Evolutionary conservation across 30 jellyfish, hydroid and myxozoan genomes (phyloP).

Genomic region (Calvadosia cruxmelitensis): DNA sequence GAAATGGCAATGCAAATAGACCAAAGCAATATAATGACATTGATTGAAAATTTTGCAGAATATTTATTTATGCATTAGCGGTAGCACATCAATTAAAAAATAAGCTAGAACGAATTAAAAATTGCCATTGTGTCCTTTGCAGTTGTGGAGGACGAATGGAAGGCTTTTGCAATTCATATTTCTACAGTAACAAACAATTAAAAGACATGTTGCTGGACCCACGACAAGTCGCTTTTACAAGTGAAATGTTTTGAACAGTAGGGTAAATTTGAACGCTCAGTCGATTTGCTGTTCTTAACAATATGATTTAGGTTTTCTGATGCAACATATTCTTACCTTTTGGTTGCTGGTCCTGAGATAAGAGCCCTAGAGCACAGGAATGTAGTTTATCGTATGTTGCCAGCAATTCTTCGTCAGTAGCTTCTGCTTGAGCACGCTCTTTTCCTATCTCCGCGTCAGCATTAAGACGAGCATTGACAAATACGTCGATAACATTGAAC

Average conservation of each 20-base stretch:
- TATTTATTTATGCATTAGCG: too few relatives aligned
- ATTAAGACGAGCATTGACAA: slow-evolving; percentile 59
- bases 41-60: too few relatives aligned
- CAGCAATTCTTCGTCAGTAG: slow-evolving; percentile 66
- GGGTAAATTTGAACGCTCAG: slow-evolving; percentile 5
- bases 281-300: too few relatives aligned
- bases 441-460: slow-evolving; percentile 51
- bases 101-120: too few relatives aligned
- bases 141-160: too few relatives aligned
- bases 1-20: slow-evolving; percentile 2
- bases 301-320: too few relatives aligned
- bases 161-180: too few relatives aligned
- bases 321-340: too few relatives aligned
- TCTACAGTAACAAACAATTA: background rate
- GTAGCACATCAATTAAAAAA: too few relatives aligned
- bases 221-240: background rate
- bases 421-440: slow-evolving; percentile 10
- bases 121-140: too few relatives aligned
- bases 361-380: slow-evolving; percentile 38
- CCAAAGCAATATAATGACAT: too few relatives aligned
- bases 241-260: background rate
- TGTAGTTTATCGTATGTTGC: slow-evolving; percentile 67
- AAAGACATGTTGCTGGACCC: background rate
- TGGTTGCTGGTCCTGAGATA: slow-evolving; percentile 23
- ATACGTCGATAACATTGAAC: slow-evolving; percentile 75